phyloP scores from a whole-genome alignment of 2,113 vertebrate species.

The Rutilus rutilus region DNA sequence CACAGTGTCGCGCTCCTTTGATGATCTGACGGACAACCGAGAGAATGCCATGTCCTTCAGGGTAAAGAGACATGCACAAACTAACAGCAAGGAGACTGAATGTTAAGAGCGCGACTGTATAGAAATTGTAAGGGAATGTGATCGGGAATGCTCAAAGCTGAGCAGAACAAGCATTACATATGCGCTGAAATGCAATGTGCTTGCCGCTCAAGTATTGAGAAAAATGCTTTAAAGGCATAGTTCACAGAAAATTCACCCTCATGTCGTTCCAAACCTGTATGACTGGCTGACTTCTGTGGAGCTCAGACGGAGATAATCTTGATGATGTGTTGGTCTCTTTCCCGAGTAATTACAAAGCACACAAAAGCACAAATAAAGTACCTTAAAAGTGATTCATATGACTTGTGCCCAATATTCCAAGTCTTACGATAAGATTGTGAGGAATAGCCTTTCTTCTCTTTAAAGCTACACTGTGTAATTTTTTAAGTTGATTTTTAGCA shows the following conservation, averaged over 20 bases:
- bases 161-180: conserved; percentile 29
- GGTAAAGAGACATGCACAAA: conserved; percentile 81
- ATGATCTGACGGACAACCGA: conserved; percentile 87
- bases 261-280: neutral
- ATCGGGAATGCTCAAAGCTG: neutral
- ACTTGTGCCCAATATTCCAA: neutral
- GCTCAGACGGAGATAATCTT: neutral
- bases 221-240: neutral
- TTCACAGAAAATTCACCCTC: neutral
- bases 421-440: neutral
- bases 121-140: neutral
- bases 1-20: conserved; percentile 83
- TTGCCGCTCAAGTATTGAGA: conserved; percentile 37
- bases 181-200: conserved; percentile 31
- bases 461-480: neutral
- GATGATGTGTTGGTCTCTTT: too few relatives aligned
- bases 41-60: conserved; percentile 76
- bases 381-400: neutral
- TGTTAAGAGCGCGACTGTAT: conserved; percentile 64
- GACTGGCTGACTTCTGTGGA: neutral
- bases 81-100: conserved; percentile 91
- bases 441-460: neutral
- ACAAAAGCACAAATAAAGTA: neutral
- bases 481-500: too few relatives aligned
- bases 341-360: neutral